These are phyloP conservation scores for Piezodorus guildinii DNA, from an alignment of 1,140 invertebrate genomes.

Conservation along the genomic window DNA sequence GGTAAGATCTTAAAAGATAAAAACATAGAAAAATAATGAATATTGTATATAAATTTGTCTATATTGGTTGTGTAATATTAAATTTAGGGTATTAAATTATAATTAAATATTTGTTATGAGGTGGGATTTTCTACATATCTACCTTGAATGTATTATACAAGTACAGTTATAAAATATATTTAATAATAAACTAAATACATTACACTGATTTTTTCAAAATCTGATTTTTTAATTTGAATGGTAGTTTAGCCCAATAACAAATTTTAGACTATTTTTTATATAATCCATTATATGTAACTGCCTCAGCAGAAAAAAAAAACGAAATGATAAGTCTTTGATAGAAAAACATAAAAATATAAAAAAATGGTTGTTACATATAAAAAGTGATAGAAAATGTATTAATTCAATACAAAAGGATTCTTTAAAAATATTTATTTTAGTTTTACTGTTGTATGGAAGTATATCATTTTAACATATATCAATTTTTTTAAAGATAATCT, in stretches of 20 bases:
- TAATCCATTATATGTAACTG: background rate
- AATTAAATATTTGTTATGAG: constrained; percentile 1
- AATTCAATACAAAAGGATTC: background rate
- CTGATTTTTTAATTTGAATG: background rate
- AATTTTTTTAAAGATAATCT: constrained; percentile 5
- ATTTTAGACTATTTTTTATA: constrained; percentile 8
- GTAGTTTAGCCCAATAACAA: background rate
- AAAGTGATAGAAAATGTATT: constrained; percentile 2
- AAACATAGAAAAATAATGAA: constrained; percentile 5
- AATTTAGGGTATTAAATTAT: background rate
- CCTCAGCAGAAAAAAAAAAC: background rate
- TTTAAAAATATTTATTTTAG: background rate
- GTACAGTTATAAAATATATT: background rate
- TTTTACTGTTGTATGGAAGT: background rate
- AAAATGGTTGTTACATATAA: background rate
- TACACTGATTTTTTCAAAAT: background rate
- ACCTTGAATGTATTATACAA: constrained; percentile 1
- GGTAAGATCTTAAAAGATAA: constrained; percentile 11
- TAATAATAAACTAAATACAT: background rate
- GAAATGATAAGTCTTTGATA: background rate
- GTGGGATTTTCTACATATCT: constrained; percentile 1
- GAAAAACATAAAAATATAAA: background rate
- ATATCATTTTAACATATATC: background rate
- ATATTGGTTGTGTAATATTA: constrained; percentile 6
- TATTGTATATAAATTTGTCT: constrained; percentile 8